Conservation (phyloP, 2,888 invertebrate species). For the Limnephilus rhombicus region DNA sequence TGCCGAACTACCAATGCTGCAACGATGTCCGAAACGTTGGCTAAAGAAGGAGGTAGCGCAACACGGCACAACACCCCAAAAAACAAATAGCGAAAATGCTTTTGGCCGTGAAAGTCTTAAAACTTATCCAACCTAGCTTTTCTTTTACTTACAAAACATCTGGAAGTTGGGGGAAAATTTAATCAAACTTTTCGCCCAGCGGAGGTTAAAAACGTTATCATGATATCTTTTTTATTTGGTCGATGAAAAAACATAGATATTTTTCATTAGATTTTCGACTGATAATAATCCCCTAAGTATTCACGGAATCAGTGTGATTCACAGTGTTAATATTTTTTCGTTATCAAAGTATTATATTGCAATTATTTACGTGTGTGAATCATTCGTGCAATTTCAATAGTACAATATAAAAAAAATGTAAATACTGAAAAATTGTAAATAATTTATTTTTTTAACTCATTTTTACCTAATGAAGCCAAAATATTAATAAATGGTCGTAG, state of each 20-base stretch:
- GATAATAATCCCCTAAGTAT: not conserved
- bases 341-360: not conserved
- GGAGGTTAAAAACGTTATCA: not conserved
- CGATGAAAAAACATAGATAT: not conserved
- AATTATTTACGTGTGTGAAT: too few species aligned
- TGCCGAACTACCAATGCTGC: too few species aligned
- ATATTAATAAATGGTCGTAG: not conserved
- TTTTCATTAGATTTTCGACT: not conserved
- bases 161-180: not conserved
- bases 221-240: not conserved
- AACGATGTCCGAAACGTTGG: too few species aligned
- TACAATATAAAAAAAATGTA: not conserved
- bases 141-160: not conserved
- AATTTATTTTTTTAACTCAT: not conserved
- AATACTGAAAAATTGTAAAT: not conserved
- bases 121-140: not conserved
- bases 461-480: not conserved
- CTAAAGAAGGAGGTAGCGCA: too few species aligned
- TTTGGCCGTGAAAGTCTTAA: too few species aligned
- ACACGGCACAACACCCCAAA: too few species aligned
- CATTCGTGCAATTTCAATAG: too few species aligned
- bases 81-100: too few species aligned
- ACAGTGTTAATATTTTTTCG: not conserved
- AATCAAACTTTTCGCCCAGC: not conserved
- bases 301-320: not conserved